A percentile compares a stretch with the other conserved stretches of the same genome.
phyloP scores from a whole-genome alignment of 2,113 vertebrate species.

The Bubo bubo region DNA sequence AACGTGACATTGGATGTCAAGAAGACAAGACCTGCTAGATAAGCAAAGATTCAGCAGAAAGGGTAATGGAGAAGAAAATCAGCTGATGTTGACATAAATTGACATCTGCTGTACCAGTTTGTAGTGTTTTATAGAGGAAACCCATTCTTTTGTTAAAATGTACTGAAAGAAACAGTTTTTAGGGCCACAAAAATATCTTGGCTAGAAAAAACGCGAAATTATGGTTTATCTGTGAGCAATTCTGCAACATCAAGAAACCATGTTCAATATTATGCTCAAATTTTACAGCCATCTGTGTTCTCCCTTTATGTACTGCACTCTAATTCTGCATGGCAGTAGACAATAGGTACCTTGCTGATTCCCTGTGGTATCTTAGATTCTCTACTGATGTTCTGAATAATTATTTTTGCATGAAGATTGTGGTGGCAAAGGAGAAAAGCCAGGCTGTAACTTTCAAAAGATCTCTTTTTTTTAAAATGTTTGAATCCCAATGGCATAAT shows the following conservation, averaged over 20 bases:
- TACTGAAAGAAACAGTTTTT: not conserved
- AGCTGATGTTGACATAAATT: slow-evolving; percentile 46
- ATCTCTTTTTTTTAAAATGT: fast-evolving
- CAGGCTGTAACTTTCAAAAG: not conserved
- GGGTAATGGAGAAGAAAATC: slow-evolving; percentile 55
- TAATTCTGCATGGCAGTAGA: not conserved
- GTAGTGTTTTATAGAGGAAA: not conserved
- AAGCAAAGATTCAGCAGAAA: slow-evolving; percentile 27
- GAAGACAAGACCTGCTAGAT: slow-evolving; percentile 10
- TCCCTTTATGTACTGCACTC: not conserved
- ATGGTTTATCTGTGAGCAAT: not conserved
- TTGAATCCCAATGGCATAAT: not conserved
- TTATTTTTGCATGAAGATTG: not conserved
- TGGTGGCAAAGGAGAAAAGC: not conserved
- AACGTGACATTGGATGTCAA: not conserved
- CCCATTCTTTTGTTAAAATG: not conserved
- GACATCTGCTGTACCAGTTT: not conserved
- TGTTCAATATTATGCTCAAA: not conserved
- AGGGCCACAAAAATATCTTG: not conserved
- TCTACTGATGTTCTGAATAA: not conserved
- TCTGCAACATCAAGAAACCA: not conserved
- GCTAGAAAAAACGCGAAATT: not conserved
- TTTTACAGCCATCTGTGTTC: not conserved
- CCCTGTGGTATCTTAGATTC: not conserved
- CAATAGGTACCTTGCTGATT: not conserved